These are phyloP conservation scores for Proteles cristata DNA, from an alignment of 2,113 vertebrate species.

Conservation along the genomic window DNA sequence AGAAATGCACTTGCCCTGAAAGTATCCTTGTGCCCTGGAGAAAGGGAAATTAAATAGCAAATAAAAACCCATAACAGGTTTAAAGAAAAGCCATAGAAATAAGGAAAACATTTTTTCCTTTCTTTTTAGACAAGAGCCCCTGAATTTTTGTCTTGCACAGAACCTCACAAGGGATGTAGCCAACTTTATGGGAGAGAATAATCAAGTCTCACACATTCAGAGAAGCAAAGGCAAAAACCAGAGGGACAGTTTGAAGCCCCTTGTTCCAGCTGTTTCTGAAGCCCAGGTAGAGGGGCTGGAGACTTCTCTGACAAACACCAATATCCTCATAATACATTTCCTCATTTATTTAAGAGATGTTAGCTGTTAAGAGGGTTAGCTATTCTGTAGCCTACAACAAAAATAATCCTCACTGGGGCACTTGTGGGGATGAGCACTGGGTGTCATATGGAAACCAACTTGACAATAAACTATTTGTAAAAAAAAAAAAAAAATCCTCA, in stretches of 20 bases:
- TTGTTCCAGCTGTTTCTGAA: neutral
- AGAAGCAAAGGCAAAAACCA: neutral
- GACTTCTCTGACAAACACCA: neutral
- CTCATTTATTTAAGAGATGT: neutral
- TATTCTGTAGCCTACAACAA: neutral
- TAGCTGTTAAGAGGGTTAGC: neutral
- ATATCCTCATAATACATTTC: neutral
- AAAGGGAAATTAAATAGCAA: neutral
- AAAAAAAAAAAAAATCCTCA: neutral
- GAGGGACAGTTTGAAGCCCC: neutral
- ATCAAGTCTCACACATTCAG: neutral
- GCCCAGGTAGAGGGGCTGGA: neutral
- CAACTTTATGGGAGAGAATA: neutral
- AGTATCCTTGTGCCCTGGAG: neutral
- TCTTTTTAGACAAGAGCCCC: neutral
- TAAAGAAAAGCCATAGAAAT: neutral
- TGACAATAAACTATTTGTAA: too few relatives aligned
- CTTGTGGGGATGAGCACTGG: too few relatives aligned
- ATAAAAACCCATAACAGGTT: neutral
- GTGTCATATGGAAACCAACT: too few relatives aligned
- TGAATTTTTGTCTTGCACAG: neutral
- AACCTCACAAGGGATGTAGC: neutral
- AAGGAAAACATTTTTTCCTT: neutral
- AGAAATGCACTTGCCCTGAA: neutral
- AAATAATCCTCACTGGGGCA: neutral